Evolutionary conservation across 2,113 vertebrate species (phyloP).

Genomic region (Brachyhypopomus occidentalis): DNA sequence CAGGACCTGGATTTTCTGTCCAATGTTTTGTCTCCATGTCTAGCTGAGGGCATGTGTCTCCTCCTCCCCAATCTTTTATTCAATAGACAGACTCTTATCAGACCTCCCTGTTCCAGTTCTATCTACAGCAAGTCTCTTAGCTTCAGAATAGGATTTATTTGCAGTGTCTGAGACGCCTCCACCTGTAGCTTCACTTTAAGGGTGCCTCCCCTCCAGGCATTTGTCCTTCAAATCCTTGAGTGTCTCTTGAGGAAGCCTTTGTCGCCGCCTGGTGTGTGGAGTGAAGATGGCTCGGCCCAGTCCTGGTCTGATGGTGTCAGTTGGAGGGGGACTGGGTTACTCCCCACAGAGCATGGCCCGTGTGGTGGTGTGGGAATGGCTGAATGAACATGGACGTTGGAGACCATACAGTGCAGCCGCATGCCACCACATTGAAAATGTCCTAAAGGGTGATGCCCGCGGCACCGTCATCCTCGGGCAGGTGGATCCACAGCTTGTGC

Average conservation of each 20-base stretch:
- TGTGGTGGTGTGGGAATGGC: slow-evolving; percentile 97
- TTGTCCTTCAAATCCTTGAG: background rate
- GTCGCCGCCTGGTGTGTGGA: background rate
- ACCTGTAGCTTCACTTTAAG: background rate
- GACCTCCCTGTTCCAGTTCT: background rate
- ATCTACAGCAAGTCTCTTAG: background rate
- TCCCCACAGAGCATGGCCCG: slow-evolving; percentile 88
- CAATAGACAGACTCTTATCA: background rate
- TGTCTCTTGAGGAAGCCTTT: background rate
- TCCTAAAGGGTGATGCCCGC: slow-evolving; percentile 85
- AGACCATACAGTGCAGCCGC: slow-evolving; percentile 88
- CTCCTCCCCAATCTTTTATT: background rate
- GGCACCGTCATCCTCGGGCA: slow-evolving; percentile 90
- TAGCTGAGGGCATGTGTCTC: background rate
- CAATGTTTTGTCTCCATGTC: no score
- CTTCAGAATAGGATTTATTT: background rate
- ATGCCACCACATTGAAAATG: slow-evolving; percentile 94
- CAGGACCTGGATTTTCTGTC: background rate
- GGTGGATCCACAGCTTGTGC: slow-evolving; percentile 86
- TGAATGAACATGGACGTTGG: slow-evolving; percentile 94
- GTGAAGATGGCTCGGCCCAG: slow-evolving; percentile 73
- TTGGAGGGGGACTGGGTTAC: slow-evolving; percentile 77
- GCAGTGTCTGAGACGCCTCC: background rate
- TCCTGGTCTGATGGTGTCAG: slow-evolving; percentile 68
- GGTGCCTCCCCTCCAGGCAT: background rate